Conservation (phyloP, 2,113 vertebrate genomes). For the Xyliphius kryptos region DNA sequence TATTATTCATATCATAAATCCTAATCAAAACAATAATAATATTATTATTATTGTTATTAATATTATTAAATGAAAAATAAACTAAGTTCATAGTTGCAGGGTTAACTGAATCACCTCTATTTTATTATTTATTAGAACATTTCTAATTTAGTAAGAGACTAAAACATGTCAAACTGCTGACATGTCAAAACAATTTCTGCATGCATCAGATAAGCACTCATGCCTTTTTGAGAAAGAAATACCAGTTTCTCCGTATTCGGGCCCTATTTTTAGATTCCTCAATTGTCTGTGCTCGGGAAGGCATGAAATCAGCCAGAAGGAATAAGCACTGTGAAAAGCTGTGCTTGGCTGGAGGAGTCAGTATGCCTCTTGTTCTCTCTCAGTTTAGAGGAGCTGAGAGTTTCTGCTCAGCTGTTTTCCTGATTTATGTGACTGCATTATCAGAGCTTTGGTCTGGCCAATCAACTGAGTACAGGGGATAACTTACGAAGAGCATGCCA, state of each 20-base stretch:
- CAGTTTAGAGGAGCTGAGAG: neutral
- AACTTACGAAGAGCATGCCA: conserved; percentile 89
- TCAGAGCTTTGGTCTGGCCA: neutral
- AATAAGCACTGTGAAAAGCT: conserved; percentile 19
- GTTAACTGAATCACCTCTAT: no score
- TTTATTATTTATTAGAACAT: no score
- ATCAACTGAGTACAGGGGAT: neutral
- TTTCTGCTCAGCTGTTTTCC: conserved; percentile 18
- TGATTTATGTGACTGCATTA: conserved; percentile 27
- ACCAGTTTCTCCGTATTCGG: neutral
- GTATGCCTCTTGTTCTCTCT: conserved; percentile 5
- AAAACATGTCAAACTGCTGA: no score
- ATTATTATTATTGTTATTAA: no score
- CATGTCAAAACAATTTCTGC: no score
- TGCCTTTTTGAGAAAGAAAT: no score
- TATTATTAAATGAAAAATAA: no score
- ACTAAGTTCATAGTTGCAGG: no score
- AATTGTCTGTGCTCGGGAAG: conserved; percentile 28
- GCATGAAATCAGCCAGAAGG: conserved; percentile 27
- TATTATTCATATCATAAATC: no score
- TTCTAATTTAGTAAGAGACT: no score
- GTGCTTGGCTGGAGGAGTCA: conserved; percentile 10
- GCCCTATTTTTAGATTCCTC: conserved; percentile 25
- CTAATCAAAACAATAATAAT: no score
- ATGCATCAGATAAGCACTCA: no score